Evolutionary conservation across 1,140 invertebrate genomes (phyloP).

Genomic region (Hyles euphorbiae): DNA sequence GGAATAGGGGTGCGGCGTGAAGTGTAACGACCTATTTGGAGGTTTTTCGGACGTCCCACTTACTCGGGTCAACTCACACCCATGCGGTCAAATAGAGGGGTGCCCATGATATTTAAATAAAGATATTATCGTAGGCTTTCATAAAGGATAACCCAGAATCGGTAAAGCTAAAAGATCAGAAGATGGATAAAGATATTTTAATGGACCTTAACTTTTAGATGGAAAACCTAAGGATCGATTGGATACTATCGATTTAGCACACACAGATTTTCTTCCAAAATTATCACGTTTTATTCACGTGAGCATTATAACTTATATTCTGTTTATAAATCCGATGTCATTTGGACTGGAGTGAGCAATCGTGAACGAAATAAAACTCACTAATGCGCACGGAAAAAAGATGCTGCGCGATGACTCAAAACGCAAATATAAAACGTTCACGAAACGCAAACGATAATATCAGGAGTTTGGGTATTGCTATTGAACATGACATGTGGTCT

Average conservation of each 20-base stretch:
- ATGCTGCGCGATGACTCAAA: slow-evolving; percentile 17
- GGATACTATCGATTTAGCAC: no score
- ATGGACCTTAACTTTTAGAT: no score
- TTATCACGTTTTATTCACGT: no score
- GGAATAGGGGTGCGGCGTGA: slow-evolving; percentile 13
- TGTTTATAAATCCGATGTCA: slow-evolving; percentile 5
- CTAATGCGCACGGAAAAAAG: slow-evolving; percentile 8
- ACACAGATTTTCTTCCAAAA: no score
- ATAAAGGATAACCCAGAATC: background rate
- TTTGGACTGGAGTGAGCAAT: slow-evolving; percentile 12
- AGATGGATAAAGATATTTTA: no score
- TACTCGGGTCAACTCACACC: slow-evolving; percentile 28
- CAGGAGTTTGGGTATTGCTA: slow-evolving; percentile 3
- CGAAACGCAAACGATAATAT: slow-evolving; percentile 5
- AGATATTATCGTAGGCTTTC: background rate
- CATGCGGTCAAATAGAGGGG: slow-evolving; percentile 1
- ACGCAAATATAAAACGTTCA: slow-evolving; percentile 7
- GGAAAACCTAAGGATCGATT: no score
- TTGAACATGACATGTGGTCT: background rate
- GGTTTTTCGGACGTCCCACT: slow-evolving; percentile 30
- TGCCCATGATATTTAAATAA: background rate
- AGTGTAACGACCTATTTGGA: slow-evolving; percentile 21
- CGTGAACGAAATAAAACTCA: slow-evolving; percentile 12
- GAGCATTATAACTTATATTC: no score
- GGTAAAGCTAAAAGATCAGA: no score